phyloP scores from a whole-genome alignment of 1,140 invertebrate species.

The Drosophila virilis region DNA sequence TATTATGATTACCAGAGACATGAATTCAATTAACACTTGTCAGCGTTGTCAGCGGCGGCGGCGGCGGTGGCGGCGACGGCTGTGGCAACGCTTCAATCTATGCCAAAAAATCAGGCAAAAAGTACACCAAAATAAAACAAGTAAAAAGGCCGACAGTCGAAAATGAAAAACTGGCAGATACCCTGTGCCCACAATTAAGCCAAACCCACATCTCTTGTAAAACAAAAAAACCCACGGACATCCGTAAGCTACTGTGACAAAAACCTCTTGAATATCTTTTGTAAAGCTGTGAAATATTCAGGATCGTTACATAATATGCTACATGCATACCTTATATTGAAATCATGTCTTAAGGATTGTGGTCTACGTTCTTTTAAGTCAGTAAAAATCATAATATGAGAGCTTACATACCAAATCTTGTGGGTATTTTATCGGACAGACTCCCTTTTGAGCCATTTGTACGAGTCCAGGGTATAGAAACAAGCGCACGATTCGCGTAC shows the following conservation, averaged over 20 bases:
- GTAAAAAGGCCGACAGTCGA: neutral
- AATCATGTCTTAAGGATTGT: too few species aligned
- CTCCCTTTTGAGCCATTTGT: neutral
- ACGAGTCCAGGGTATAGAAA: conserved; percentile 37
- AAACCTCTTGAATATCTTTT: too few species aligned
- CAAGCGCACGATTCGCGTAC: conserved; percentile 68
- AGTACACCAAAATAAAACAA: conserved; percentile 8
- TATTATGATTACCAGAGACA: conserved; percentile 84
- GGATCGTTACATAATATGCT: too few species aligned
- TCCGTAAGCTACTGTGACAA: too few species aligned
- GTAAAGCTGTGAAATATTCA: too few species aligned
- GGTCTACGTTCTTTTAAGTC: too few species aligned
- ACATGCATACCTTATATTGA: too few species aligned
- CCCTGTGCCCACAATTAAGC: conserved; percentile 3
- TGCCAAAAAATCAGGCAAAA: conserved; percentile 41
- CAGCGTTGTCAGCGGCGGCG: conserved; percentile 67
- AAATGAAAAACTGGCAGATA: conserved; percentile 21
- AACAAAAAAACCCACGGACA: too few species aligned
- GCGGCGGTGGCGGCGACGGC: conserved; percentile 12
- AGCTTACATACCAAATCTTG: too few species aligned
- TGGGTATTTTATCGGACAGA: too few species aligned
- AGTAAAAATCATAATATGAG: too few species aligned
- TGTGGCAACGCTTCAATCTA: conserved; percentile 45
- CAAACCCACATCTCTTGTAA: neutral
- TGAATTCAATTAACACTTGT: conserved; percentile 84